Base-by-base conservation (phyloP, 2,797 vertebrate genomes). In the Todus mexicanus region DNA sequence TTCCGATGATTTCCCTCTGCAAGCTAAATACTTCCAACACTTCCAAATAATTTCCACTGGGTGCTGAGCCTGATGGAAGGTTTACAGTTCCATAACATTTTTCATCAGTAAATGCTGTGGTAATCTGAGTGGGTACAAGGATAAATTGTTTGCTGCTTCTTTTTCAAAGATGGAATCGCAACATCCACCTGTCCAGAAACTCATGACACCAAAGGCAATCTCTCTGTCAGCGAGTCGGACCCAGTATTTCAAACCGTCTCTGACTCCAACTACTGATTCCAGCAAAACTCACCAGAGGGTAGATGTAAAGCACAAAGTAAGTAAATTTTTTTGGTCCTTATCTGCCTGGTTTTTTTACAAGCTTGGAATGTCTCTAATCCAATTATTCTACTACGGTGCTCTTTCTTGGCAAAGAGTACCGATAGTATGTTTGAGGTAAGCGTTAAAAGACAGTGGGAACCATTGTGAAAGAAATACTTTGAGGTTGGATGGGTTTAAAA, bases 191-290 rank as follows among this genome's bases (percentile, higher is more conserved):
- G 98, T 99, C 76, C 98, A 99, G 98, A 99, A 98, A 95, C 97
- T 99, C 25, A 90, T 99, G 95, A 98, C 98, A 87, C 99, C 99
- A 78, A 96, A 98, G 87, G 94, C 97, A 68, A 93, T 98, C 84
- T 96, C 98, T 16, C 95, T 98, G 89, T 97, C 98, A 73, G 90
- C 96, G 94, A 98, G 98, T 96, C 97, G 98, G 76, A 98, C 98
- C 1, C 97, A 98, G 51, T 99, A 99, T 96, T 99, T 99, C 97
- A 99, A 98, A 95, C 98, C 99, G 4, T 99, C 99, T 87, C 97
- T 99, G 80, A 98, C 98, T 78, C 98, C 98, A 43, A 96, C 98
- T 92, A 97, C 98, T 92, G 96, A 97, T 92, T 92, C 97, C 84
- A 98, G 96, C 93, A 97, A 98, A 96, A 91, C 96, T 92, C 92